A percentile compares a stretch with the other conserved stretches of the same genome.
phyloP scores from a whole-genome alignment of 1,140 invertebrate genomes.

The Drosophila persimilis region DNA sequence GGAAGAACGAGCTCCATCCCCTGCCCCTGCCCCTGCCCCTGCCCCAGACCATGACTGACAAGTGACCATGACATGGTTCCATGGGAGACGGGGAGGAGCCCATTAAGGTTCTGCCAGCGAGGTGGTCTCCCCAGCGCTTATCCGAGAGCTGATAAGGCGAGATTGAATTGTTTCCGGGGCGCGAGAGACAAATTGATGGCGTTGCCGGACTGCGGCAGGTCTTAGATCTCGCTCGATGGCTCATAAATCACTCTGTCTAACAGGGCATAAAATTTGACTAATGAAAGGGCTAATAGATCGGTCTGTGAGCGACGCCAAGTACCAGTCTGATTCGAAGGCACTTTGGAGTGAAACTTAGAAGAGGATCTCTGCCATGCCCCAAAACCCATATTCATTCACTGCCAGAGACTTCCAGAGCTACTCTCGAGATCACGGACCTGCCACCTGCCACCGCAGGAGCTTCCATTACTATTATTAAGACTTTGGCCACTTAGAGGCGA shows the following conservation, averaged over 20 bases:
- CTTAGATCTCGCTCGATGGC: slow-evolving; percentile 32
- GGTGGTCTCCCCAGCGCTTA: slow-evolving; percentile 50
- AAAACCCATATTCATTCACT: neutral
- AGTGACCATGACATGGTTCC: slow-evolving; percentile 68
- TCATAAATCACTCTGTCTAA: slow-evolving; percentile 52
- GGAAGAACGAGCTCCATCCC: neutral
- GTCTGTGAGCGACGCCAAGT: slow-evolving; percentile 4
- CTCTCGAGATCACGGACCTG: neutral
- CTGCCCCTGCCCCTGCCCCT: too few relatives aligned
- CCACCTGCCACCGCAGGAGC: slow-evolving; percentile 16
- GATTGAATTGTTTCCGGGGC: slow-evolving; percentile 46
- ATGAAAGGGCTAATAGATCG: slow-evolving; percentile 56
- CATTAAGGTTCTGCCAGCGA: neutral
- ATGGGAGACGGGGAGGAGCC: slow-evolving; percentile 17
- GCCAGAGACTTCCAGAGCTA: neutral
- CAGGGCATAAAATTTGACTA: slow-evolving; percentile 47
- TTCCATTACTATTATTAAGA: slow-evolving; percentile 65
- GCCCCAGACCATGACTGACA: slow-evolving; percentile 40
- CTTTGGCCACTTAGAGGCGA: neutral
- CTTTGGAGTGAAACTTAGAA: neutral
- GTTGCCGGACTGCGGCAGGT: slow-evolving; percentile 1
- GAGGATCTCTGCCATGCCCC: neutral
- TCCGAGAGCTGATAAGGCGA: slow-evolving; percentile 34
- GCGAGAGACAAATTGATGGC: slow-evolving; percentile 50
- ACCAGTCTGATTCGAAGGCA: neutral